Base-by-base conservation (phyloP, 2,888 invertebrate species). In the Ramazzottius varieornatus region DNA sequence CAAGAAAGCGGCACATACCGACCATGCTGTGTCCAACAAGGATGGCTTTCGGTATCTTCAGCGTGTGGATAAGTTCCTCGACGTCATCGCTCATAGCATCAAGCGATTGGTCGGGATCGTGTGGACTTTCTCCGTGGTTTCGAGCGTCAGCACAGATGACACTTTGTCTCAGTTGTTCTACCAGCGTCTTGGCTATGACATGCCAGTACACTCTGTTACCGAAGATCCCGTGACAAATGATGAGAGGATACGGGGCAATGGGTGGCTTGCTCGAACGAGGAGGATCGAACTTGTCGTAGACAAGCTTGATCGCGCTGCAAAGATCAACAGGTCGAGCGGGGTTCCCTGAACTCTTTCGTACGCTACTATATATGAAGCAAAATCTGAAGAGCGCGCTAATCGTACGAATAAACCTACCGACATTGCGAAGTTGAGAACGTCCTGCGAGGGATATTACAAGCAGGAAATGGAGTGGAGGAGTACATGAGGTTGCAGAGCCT, bases 101-200 rank as follows among this genome's bases (percentile, higher is more conserved):
- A 73, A 90, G 92, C 33, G 80, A 81, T 76, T 89, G 86, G 0
- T 83, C 80, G 0, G 79, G 70, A 0, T 83, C 78, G 73, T 92
- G 91, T 0, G 87, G 85, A 73, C 92, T 92, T 68, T 90, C 88
- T 0, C 94, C 96, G 76, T 96, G 96, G 77, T 96, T 94, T 73
- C 94, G 81, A 2, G 87, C 85, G 78, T 96, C 96, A 34, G 92
- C 80, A 2, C 85, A 80, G 68, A 88, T 81, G 65, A 87, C 78
- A 4, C 16, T 54, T 24, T 54, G 54, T 24, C 67, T 68, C 33
- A 73, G 67, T 46, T 68, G 65, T 32, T 66, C 65, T 20, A 74
- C 72, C 16, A 78, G 68, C 0, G 81, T 82, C 74, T 86, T 88
- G 1, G 85, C 84, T 24, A 91, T 75, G 46, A 83, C 81, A 70